Conservation (phyloP, 2,113 vertebrate genomes). For the Meriones unguiculatus region DNA sequence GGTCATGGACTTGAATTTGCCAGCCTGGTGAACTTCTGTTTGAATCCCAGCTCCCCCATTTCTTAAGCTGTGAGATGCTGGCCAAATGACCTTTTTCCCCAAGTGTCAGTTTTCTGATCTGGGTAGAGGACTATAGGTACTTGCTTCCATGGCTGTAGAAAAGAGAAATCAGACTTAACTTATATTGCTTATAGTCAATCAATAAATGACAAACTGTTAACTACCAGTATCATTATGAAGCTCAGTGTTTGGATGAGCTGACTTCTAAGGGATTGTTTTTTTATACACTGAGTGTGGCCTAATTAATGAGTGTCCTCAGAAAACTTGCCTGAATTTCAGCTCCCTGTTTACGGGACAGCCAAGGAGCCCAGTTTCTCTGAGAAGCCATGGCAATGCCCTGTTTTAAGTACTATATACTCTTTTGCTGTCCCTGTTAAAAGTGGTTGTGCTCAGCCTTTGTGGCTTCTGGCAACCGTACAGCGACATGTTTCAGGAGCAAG, state of each 20-base stretch:
- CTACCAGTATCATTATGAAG: not conserved
- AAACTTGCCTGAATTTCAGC: conserved; percentile 25
- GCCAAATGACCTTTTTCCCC: not conserved
- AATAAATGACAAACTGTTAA: not conserved
- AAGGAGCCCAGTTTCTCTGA: conserved; percentile 21
- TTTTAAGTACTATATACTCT: not conserved
- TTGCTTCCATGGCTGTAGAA: not conserved
- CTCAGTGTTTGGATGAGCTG: not conserved
- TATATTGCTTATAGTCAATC: not conserved
- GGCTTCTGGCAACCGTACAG: conserved; percentile 26
- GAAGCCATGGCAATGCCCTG: not conserved
- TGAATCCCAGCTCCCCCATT: not conserved
- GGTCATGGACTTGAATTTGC: not conserved
- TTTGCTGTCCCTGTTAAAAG: not conserved
- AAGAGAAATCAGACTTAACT: not conserved
- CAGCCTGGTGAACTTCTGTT: not conserved
- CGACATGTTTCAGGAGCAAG: not conserved
- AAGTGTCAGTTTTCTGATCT: not conserved
- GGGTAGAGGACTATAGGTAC: not conserved
- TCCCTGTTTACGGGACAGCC: not conserved
- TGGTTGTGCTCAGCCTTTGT: conserved; percentile 30
- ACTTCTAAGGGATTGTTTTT: not conserved
- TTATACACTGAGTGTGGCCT: not conserved
- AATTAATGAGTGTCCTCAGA: conserved; percentile 31
- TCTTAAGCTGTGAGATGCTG: not conserved